phyloP scores from a whole-genome alignment of 2,113 vertebrate genomes.

The Scomber scombrus region DNA sequence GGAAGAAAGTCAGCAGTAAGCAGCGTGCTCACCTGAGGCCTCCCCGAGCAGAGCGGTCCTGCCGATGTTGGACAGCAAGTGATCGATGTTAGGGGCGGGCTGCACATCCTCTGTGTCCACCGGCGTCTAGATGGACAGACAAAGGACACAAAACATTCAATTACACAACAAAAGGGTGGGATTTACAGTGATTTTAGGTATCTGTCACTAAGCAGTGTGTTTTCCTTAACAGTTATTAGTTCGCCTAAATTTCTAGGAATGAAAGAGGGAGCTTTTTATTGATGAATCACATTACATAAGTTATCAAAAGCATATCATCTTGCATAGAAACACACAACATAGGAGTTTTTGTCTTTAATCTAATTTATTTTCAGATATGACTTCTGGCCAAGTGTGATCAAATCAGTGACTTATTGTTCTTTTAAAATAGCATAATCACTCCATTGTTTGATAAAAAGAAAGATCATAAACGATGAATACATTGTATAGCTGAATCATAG shows the following conservation, averaged over 20 bases:
- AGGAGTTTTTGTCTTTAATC: too few species aligned
- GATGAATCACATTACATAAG: too few species aligned
- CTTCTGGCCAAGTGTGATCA: background rate
- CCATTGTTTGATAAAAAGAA: background rate
- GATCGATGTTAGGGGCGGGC: slow-evolving; percentile 96
- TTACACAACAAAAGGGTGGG: background rate
- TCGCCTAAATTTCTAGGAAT: too few species aligned
- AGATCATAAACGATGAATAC: background rate
- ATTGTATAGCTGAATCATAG: background rate
- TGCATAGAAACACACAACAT: too few species aligned
- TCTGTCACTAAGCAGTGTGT: too few species aligned
- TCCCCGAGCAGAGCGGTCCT: slow-evolving; percentile 90
- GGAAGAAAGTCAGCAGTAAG: background rate
- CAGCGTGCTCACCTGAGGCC: slow-evolving; percentile 89
- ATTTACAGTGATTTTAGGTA: too few species aligned
- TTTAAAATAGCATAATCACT: background rate
- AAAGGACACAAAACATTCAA: background rate
- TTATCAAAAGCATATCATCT: too few species aligned
- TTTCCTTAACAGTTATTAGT: too few species aligned
- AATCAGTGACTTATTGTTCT: background rate
- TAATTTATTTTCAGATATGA: too few species aligned
- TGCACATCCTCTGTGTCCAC: slow-evolving; percentile 94
- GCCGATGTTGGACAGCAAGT: slow-evolving; percentile 97
- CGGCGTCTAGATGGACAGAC: slow-evolving; percentile 86
- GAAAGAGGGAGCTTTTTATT: too few species aligned